A percentile compares a stretch with the other conserved stretches of the same genome.
Conservation (phyloP, 2,797 vertebrate genomes). For the Danio kyathit region DNA sequence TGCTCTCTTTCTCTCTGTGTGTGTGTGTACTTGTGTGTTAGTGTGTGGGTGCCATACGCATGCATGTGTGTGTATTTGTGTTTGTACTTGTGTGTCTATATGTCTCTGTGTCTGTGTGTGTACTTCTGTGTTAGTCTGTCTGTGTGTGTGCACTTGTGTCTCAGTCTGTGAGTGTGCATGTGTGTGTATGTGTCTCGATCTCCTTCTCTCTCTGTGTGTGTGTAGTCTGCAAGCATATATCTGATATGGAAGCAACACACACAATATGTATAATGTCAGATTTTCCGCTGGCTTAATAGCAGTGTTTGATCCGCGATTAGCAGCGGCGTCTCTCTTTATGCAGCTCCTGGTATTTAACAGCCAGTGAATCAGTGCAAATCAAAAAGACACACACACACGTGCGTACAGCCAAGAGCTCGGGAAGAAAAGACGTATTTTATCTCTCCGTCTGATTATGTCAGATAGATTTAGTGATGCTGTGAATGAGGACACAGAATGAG, state of each 20-base stretch:
- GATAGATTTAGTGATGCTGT: conserved; percentile 33
- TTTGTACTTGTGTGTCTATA: too few relatives aligned
- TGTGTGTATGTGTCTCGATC: too few relatives aligned
- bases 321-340: conserved; percentile 11
- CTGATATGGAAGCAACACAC: conserved; percentile 33
- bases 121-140: too few relatives aligned
- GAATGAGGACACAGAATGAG: conserved; percentile 37
- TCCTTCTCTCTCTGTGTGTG: not conserved
- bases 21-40: too few relatives aligned
- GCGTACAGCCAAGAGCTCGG: not conserved
- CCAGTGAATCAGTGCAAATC: not conserved
- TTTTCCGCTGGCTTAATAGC: conserved; percentile 43
- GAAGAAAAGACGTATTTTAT: conserved; percentile 9
- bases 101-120: too few relatives aligned
- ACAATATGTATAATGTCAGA: conserved; percentile 49
- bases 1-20: too few relatives aligned
- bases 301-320: conserved; percentile 49
- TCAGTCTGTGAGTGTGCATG: too few relatives aligned
- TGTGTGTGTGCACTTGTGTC: too few relatives aligned
- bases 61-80: too few relatives aligned
- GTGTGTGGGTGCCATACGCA: too few relatives aligned
- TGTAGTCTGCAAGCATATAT: conserved; percentile 48
- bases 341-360: conserved; percentile 8
- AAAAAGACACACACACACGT: not conserved
- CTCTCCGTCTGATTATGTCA: conserved; percentile 30